Base-by-base conservation (phyloP, 2,113 vertebrate genomes). In the Pteruthius melanotis region DNA sequence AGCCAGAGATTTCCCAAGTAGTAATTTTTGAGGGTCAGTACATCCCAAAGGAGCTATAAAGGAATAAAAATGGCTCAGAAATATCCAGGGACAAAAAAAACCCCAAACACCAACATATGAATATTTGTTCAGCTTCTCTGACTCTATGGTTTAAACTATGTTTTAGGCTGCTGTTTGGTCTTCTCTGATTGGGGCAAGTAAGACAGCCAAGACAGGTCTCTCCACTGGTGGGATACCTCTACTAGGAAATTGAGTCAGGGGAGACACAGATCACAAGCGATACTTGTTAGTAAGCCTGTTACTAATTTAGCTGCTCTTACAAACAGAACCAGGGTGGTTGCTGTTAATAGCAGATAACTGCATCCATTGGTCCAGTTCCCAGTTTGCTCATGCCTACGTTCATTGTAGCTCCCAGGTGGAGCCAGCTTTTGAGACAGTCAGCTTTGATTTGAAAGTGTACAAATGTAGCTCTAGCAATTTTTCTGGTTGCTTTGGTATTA, bases 351-450 rank as follows among this genome's bases (percentile, higher is more conserved):
- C 26, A 39, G 22, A 6, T 47, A 61, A 33, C 56, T 20, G 0
- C 4, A 8, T 20, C 60, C 7, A 5, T 14, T 31, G 54, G 64
- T 42, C 27, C 49, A 64, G 31, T 37, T 83, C 6, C 1, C 13
- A 6, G 23, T 60, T 82, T 1, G 1, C 17, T 80, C 24, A 1
- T 8, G 11, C 6, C 22, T 13, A 1, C 0, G 14, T 61, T 70
- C 0, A 0, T 15, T 70, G 19, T 31, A 63, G 40, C 27, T 61
- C 21, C 37, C 47, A 7, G 22, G 39, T 63, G 26, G 71, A 35
- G 28, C 9, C 30, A 47, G 19, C 61, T 57, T 74, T 95, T 85
- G 49, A 68, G 70, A 9, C 10, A 50, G 11, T 23, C 16, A 37
- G 15, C 30, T 83, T 15, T 64, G 33, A 26, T 12, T 17, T 66